These are phyloP conservation scores for Athalia circularis DNA, from an alignment of 2,888 invertebrate species.

Conservation along the genomic window DNA sequence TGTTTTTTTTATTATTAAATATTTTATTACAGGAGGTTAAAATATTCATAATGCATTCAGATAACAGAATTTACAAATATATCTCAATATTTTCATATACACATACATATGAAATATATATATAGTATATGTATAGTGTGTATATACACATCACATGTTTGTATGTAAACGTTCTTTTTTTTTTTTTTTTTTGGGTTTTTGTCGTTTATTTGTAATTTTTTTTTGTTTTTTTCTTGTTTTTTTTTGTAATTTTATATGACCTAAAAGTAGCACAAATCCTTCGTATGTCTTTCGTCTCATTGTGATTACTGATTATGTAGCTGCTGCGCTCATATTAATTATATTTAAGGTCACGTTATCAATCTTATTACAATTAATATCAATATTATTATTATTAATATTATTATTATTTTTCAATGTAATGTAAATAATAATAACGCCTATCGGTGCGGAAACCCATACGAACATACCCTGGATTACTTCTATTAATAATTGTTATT, in stretches of 20 bases:
- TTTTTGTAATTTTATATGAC: conserved; percentile 63
- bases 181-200: conserved; percentile 57
- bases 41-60: conserved; percentile 72
- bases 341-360: conserved; percentile 8
- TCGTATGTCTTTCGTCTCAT: conserved; percentile 55
- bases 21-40: conserved; percentile 72
- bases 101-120: conserved; percentile 22
- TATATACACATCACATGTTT: conserved; percentile 68
- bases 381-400: neutral
- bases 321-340: conserved; percentile 1
- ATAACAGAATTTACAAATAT: conserved; percentile 74
- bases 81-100: conserved; percentile 64
- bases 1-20: conserved; percentile 69
- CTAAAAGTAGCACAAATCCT: conserved; percentile 66
- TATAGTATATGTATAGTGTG: conserved; percentile 58
- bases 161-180: conserved; percentile 65
- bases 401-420: neutral
- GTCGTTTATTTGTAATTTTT: conserved; percentile 48
- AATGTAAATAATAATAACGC: neutral
- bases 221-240: conserved; percentile 59
- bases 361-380: conserved; percentile 17
- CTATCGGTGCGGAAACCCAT: neutral
- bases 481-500: neutral
- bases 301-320: neutral
- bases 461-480: conserved; percentile 26